Base-by-base conservation (phyloP, 2,888 invertebrate genomes). In the Escarpia spicata region DNA sequence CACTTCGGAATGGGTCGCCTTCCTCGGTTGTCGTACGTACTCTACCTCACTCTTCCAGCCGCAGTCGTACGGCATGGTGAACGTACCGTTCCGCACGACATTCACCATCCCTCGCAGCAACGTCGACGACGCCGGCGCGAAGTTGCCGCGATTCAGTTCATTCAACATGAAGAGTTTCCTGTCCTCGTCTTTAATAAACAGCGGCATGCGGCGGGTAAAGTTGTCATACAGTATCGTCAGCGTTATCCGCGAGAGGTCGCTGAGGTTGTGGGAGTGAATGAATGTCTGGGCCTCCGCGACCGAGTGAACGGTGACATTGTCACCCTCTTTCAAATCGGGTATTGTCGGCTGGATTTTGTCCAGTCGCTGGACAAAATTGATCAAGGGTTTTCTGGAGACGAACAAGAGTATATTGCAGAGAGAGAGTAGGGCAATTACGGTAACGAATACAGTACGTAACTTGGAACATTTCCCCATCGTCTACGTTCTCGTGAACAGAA, bases 31-130 rank as follows among this genome's bases (percentile, higher is more conserved):
- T 43, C 75, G 45, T 12, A 92, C 2, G 3, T 26, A 90, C 31
- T 75, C 37, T 12, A 37, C 43, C 26, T 9, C 8, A 26, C 89
- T 89, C 44, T 90, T 52, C 43, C 43, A 75, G 4, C 92, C 92
- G 43, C 92, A 92, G 31, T 45, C n/a, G 92, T 90, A 90, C 90
- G 37, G 37, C 92, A 92, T 92, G 45, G 45, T 10, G 44, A 90
- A 92, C 37, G 92, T 92, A 3, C 89, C 92, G 31, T 92, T 92
- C 31, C 37, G 75, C 26, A 90, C n/a, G 44, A 92, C 92, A 58
- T 89, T 43, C 10, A 92, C 60, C 43, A 90, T 31, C 4, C 92
- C 92, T 31, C 90, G 75, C 19, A 92, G 90, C 43, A 58, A 10
- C 12, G 31, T 10, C 15, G 10, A 2, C 1, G 43, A 12, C 10